Evolutionary conservation across 2,888 invertebrate genomes (phyloP).

Genomic region (Acronicta psi): DNA sequence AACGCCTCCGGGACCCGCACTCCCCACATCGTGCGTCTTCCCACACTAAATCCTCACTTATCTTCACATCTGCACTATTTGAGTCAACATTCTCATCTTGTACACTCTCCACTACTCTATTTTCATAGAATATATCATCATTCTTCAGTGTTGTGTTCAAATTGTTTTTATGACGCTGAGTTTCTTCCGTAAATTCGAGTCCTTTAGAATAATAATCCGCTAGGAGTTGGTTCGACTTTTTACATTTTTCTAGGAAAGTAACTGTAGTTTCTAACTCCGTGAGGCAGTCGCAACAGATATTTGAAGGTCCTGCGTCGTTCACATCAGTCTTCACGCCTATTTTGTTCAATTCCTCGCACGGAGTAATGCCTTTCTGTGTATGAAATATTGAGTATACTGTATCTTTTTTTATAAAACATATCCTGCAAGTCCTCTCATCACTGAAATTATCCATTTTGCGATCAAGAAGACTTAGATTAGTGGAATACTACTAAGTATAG

Average conservation of each 20-base stretch:
- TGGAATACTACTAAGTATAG: neutral
- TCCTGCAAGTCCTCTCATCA: constrained; percentile 66
- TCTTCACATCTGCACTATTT: constrained; percentile 17
- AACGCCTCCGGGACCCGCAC: constrained; percentile 66
- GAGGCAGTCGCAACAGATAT: constrained; percentile 70
- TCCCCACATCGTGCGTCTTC: constrained; percentile 52
- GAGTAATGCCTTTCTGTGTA: constrained; percentile 62
- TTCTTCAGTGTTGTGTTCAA: neutral
- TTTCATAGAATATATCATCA: constrained; percentile 12
- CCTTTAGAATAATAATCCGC: constrained; percentile 24
- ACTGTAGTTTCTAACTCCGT: constrained; percentile 69
- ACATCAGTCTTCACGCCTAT: constrained; percentile 62
- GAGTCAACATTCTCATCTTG: constrained; percentile 29
- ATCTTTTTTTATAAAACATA: constrained; percentile 68
- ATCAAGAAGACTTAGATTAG: too few relatives aligned
- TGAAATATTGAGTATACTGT: constrained; percentile 65
- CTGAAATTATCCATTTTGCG: constrained; percentile 54
- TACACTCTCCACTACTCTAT: constrained; percentile 8
- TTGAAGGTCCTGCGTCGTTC: constrained; percentile 66
- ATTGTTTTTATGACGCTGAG: neutral
- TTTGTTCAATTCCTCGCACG: constrained; percentile 66
- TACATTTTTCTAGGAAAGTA: constrained; percentile 70
- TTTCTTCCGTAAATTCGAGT: constrained; percentile 14
- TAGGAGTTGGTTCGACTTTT: constrained; percentile 64
- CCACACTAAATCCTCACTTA: constrained; percentile 5